Evolutionary conservation across 2,888 invertebrate species (phyloP).

Genomic region (Pilophorus perplexus): DNA sequence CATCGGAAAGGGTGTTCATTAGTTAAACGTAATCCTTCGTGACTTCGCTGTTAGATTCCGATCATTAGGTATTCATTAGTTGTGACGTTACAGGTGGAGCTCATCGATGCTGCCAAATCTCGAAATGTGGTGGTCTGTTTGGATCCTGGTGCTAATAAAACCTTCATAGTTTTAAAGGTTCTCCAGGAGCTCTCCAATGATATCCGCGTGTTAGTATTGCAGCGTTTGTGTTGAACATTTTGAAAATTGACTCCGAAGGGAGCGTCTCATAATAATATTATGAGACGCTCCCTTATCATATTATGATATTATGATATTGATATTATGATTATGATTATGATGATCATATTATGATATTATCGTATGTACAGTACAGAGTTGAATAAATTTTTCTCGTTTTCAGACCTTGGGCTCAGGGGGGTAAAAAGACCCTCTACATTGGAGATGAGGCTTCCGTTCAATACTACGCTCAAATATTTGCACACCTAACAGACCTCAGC

Average conservation of each 20-base stretch:
- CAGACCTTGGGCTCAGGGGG: slow-evolving; percentile 45
- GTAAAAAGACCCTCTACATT: slow-evolving; percentile 48
- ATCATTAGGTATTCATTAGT: not conserved
- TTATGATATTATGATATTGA: not conserved
- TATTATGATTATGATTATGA: not conserved
- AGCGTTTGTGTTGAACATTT: not conserved
- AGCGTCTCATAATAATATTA: too few species aligned
- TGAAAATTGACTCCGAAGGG: too few species aligned
- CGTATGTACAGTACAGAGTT: slow-evolving; percentile 47
- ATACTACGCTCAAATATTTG: slow-evolving; percentile 47
- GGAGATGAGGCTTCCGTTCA: slow-evolving; percentile 46
- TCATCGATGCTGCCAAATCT: slow-evolving; percentile 70
- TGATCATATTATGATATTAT: slow-evolving; percentile 49
- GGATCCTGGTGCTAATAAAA: slow-evolving; percentile 72
- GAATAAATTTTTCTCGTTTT: slow-evolving; percentile 10
- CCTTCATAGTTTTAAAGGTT: slow-evolving; percentile 82
- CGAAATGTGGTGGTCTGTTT: slow-evolving; percentile 76
- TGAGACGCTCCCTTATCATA: too few species aligned
- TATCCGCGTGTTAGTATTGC: slow-evolving; percentile 58
- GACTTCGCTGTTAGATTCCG: too few species aligned
- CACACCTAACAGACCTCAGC: slow-evolving; percentile 48
- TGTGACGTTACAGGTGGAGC: slow-evolving; percentile 61
- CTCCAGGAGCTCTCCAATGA: slow-evolving; percentile 75
- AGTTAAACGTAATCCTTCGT: not conserved
- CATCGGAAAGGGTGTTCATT: not conserved